phyloP scores from a whole-genome alignment of 1,140 invertebrate genomes.

The Atopsyche davidsoni region DNA sequence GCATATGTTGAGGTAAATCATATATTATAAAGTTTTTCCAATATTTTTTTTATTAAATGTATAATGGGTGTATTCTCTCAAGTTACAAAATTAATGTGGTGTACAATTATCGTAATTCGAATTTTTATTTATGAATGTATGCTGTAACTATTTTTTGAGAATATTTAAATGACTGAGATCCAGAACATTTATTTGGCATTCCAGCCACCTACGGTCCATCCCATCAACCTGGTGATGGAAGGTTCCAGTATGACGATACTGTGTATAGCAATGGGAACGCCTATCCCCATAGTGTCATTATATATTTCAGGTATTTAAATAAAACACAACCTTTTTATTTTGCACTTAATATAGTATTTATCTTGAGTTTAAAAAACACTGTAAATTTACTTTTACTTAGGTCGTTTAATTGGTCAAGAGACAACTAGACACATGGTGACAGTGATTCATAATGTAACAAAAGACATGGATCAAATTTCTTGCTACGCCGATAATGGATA shows the following conservation, averaged over 20 bases:
- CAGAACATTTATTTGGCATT: slow-evolving; percentile 28
- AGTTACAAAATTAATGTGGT: background rate
- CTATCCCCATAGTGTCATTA: slow-evolving; percentile 73
- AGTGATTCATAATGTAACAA: slow-evolving; percentile 70
- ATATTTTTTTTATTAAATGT: too few relatives aligned
- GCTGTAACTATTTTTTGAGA: background rate
- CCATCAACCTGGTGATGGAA: slow-evolving; percentile 72
- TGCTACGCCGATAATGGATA: slow-evolving; percentile 83
- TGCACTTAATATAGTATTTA: background rate
- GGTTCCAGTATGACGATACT: slow-evolving; percentile 77
- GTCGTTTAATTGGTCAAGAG: slow-evolving; percentile 68
- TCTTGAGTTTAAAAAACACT: background rate
- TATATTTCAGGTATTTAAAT: slow-evolving; percentile 58
- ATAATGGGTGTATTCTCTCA: too few relatives aligned
- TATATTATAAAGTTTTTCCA: too few relatives aligned
- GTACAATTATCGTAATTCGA: background rate
- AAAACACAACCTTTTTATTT: too few relatives aligned
- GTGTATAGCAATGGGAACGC: slow-evolving; percentile 76
- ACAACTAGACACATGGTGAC: slow-evolving; percentile 75
- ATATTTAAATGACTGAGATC: slow-evolving; percentile 6
- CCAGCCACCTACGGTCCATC: slow-evolving; percentile 73
- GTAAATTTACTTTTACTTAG: slow-evolving; percentile 33
- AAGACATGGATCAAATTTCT: slow-evolving; percentile 75
- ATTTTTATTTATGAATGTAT: background rate
- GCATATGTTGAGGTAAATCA: slow-evolving; percentile 70